Evolutionary conservation across 2,797 vertebrate genomes (phyloP).

Genomic region (Iguana delicatissima): DNA sequence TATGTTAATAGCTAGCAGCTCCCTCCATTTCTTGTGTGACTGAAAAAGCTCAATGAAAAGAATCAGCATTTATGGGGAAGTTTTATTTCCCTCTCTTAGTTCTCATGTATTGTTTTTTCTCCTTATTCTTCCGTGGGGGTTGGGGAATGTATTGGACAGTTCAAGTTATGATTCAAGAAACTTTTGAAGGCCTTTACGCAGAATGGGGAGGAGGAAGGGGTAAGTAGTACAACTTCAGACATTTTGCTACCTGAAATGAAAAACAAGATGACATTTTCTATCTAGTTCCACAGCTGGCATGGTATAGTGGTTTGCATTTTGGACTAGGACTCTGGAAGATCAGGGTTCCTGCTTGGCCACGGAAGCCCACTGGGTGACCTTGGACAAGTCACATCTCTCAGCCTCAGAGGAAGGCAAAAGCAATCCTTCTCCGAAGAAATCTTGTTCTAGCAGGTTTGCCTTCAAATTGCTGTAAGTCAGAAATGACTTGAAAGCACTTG

Average conservation of each 20-base stretch:
- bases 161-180: neutral
- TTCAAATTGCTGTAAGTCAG: too few species aligned
- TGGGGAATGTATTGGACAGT: neutral
- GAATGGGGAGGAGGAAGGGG: neutral
- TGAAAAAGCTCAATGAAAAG: conserved; percentile 24
- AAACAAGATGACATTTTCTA: neutral
- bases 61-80: conserved; percentile 12
- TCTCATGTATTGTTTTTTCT: neutral
- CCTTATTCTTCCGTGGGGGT: neutral
- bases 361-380: too few species aligned
- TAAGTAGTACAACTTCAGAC: neutral
- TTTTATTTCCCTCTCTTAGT: neutral
- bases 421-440: too few species aligned
- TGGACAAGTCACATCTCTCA: too few species aligned
- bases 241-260: neutral
- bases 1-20: conserved; percentile 48
- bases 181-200: neutral
- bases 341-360: too few species aligned
- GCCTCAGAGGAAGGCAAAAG: too few species aligned
- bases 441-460: too few species aligned
- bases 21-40: conserved; percentile 7
- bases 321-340: too few species aligned
- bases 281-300: neutral
- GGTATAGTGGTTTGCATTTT: too few species aligned
- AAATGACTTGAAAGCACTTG: too few species aligned